phyloP scores from a whole-genome alignment of 2,113 vertebrate genomes.

The Blennius ocellaris region DNA sequence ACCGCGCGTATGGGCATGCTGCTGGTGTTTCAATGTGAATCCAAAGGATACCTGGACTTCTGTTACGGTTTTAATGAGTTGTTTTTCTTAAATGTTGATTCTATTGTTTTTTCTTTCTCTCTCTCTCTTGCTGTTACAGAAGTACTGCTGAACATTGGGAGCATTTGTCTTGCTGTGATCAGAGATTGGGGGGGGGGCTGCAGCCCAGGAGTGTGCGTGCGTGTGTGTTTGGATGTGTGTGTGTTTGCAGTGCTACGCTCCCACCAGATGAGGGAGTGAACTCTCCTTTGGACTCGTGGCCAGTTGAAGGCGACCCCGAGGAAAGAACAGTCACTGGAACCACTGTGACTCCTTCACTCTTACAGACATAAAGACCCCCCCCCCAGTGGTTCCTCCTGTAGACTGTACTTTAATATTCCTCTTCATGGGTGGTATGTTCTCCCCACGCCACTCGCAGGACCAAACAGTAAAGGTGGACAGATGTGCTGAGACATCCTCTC shows the following conservation, averaged over 20 bases:
- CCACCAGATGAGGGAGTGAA: constrained; percentile 61
- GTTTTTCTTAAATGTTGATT: no score
- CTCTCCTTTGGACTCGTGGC: constrained; percentile 47
- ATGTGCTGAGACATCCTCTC: constrained; percentile 48
- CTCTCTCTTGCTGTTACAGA: constrained; percentile 49
- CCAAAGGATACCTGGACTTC: no score
- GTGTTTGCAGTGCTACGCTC: constrained; percentile 55
- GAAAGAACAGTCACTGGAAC: constrained; percentile 40
- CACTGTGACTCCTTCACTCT: constrained; percentile 59
- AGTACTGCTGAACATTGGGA: constrained; percentile 77
- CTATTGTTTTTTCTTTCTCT: constrained; percentile 9
- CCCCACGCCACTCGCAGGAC: constrained; percentile 55
- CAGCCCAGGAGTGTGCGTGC: constrained; percentile 40
- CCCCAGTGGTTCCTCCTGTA: constrained; percentile 38
- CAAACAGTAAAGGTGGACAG: constrained; percentile 56
- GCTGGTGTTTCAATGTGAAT: no score
- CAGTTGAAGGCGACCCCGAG: constrained; percentile 37
- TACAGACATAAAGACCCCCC: constrained; percentile 15
- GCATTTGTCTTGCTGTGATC: constrained; percentile 48
- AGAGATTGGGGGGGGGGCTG: constrained; percentile 46
- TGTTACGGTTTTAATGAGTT: no score
- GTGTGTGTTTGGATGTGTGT: constrained; percentile 10
- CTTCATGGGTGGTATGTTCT: constrained; percentile 30
- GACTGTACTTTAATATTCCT: constrained; percentile 54
- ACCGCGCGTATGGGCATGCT: no score